Evolutionary conservation across 2,113 vertebrate species (phyloP).

Genomic region (Gnathonemus echidnorhynchus): DNA sequence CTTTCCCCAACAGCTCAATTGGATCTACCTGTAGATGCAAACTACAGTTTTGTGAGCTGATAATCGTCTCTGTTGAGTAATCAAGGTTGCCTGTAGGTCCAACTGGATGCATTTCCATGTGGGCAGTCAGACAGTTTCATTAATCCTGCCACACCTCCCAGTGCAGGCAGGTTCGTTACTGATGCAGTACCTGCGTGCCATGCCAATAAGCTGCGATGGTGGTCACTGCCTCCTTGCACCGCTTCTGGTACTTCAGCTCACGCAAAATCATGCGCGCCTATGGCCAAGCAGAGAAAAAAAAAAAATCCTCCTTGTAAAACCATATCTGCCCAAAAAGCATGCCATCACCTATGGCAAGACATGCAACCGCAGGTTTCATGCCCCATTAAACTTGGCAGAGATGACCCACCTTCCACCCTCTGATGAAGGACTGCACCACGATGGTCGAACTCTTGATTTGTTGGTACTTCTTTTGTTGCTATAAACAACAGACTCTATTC

Average conservation of each 20-base stretch:
- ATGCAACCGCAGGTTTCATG: not conserved
- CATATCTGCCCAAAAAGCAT: not conserved
- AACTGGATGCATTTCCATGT: not conserved
- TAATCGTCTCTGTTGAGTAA: not conserved
- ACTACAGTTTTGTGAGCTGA: not conserved
- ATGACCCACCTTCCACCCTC: slow-evolving; percentile 90
- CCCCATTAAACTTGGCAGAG: not conserved
- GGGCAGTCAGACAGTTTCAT: not conserved
- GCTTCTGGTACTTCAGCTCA: slow-evolving; percentile 87
- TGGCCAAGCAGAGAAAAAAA: not conserved
- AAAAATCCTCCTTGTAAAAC: not conserved
- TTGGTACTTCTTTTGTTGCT: slow-evolving; percentile 92
- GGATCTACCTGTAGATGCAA: not conserved
- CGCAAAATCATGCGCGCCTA: slow-evolving; percentile 85
- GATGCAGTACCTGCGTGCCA: slow-evolving; percentile 78
- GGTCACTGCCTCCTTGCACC: slow-evolving; percentile 83
- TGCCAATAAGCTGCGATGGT: slow-evolving; percentile 90
- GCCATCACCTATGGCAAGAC: not conserved
- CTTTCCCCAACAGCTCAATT: not conserved
- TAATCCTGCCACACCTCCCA: not conserved
- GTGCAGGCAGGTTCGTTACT: not conserved
- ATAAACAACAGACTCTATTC: slow-evolving; percentile 18
- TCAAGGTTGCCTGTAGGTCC: not conserved
- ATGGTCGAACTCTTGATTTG: slow-evolving; percentile 77
- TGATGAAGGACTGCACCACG: slow-evolving; percentile 83